Conservation (phyloP, 2,888 invertebrate genomes). For the Himalopsyche kuldschensis region DNA sequence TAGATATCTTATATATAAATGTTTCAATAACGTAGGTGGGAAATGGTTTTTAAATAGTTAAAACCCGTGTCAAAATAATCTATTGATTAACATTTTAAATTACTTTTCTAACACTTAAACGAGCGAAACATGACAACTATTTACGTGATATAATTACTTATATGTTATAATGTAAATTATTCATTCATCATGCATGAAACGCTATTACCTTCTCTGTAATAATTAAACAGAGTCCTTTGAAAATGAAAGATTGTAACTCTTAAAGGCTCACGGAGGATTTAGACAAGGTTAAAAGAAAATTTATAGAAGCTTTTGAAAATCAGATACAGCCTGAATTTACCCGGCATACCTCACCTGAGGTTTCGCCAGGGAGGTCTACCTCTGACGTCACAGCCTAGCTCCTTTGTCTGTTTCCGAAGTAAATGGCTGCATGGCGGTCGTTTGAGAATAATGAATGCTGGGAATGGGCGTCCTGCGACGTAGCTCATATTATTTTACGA, state of each 20-base stretch:
- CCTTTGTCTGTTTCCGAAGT: neutral
- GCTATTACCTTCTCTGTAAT: too few species aligned
- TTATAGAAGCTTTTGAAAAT: neutral
- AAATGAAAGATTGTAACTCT: neutral
- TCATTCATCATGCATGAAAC: too few species aligned
- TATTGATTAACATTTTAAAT: too few species aligned
- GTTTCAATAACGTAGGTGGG: too few species aligned
- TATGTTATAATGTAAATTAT: too few species aligned
- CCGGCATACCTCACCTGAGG: neutral
- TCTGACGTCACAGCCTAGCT: neutral
- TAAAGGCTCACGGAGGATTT: neutral
- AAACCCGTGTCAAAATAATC: too few species aligned
- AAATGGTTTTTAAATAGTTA: too few species aligned
- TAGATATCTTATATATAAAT: too few species aligned
- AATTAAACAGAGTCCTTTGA: neutral
- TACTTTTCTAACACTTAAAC: too few species aligned
- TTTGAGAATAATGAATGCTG: neutral
- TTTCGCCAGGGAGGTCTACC: neutral
- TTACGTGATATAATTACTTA: too few species aligned
- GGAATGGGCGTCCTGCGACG: neutral
- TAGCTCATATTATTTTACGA: neutral
- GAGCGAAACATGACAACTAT: too few species aligned
- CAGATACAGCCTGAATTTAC: neutral
- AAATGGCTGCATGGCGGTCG: neutral
- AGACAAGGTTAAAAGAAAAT: neutral